Percentiles rank a stretch among this genome's conserved stretches.
phyloP scores from a whole-genome alignment of 2,113 vertebrate genomes.

The Sialia sialis region DNA sequence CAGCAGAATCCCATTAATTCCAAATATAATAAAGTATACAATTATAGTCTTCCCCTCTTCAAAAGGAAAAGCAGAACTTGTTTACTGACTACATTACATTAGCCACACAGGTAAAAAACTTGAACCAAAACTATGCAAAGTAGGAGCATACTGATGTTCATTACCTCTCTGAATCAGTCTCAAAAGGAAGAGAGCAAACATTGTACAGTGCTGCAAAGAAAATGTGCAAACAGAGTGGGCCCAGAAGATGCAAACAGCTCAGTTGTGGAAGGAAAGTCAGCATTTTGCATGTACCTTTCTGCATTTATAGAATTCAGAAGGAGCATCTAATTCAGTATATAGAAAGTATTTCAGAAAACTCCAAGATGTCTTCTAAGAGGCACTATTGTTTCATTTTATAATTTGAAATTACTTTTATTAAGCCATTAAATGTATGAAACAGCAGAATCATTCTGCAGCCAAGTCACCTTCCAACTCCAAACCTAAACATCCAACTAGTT shows the following conservation, averaged over 20 bases:
- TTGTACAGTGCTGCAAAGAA: neutral
- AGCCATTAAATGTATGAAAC: neutral
- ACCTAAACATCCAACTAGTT: neutral
- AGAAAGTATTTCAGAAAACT: neutral
- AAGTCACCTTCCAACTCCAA: neutral
- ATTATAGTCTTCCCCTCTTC: neutral
- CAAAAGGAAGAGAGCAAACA: neutral
- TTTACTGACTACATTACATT: neutral
- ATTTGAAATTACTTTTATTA: neutral
- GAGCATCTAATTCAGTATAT: neutral
- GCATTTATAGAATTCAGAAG: neutral
- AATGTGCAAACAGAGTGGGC: neutral
- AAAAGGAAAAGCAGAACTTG: neutral
- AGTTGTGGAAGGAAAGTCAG: neutral
- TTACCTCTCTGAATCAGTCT: neutral
- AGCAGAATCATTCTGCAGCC: neutral
- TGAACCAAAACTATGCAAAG: neutral
- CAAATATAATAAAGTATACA: neutral
- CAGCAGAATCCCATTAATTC: neutral
- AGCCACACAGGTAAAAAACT: neutral
- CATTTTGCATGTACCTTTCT: neutral
- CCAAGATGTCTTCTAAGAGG: neutral
- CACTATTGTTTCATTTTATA: neutral
- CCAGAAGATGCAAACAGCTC: neutral
- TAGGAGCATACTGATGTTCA: neutral